Evolutionary conservation across 2,113 vertebrate species (phyloP), one percentile per base, ranked within the genome.

Genomic region (Bubalus kerabau): DNA sequence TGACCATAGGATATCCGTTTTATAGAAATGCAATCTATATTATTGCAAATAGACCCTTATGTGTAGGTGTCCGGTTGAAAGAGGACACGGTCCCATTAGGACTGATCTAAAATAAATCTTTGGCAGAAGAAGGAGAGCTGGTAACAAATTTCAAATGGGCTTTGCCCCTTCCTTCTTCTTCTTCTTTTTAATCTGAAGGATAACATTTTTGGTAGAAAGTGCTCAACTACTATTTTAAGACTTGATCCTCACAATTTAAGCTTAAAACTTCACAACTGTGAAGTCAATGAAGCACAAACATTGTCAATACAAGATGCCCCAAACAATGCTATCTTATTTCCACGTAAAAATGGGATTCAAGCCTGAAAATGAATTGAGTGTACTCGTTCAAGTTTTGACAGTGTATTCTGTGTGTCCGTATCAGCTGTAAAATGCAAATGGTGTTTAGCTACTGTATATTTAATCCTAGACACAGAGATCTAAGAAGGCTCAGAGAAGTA

Each of bases 111-210:
- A 93, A 84, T 76, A 84, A 43, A 83, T 40, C 32, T 93, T 84
- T 92, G 16, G 40, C 40, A 91, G 15, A 50, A 92, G 60, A 98
- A 60, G 21, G n/a, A 74, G 50, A 98, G 62, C 43, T 90, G 86
- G 97, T 92, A 97, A 97, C 98, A 96, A 67, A 62, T 92, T 97
- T 96, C 87, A 59, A 26, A 87, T 97, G 78, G 98, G 64, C 13
- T 52, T 86, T 90, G 60, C 85, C 80, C 62, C 91, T 96, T 89
- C 17, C 10, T 94, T 96, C 91, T 91, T 89, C 11, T 14, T 60
- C 59, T 43, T 80, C 46, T 21, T 84, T 52, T 84, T 80, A 87
- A 96, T 52, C 74, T 48, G 97, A 86, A 96, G 62, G 50, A 54
- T 87, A 87, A 64, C 11, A 30, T 91, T 98, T 97, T 97, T 91